These are phyloP conservation scores for Psittacula derbiana DNA, from an alignment of 2,797 vertebrate species.

Conservation along the genomic window DNA sequence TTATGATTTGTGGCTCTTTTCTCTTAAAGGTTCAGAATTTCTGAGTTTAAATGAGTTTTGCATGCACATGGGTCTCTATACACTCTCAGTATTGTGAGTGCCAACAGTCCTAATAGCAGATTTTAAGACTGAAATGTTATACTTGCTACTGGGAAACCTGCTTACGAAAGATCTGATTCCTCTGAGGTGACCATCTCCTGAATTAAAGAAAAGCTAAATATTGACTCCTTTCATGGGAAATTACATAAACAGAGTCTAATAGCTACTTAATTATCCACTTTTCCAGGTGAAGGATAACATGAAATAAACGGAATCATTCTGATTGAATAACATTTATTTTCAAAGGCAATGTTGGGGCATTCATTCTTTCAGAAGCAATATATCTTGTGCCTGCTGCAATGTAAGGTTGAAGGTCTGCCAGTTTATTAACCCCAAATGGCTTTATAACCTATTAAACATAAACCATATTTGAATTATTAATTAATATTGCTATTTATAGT, in stretches of 20 bases:
- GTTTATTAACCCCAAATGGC: constrained; percentile 21
- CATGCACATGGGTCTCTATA: background rate
- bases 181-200: background rate
- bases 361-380: background rate
- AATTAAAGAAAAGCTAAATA: background rate
- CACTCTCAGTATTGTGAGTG: background rate
- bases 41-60: background rate
- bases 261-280: background rate
- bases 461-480: constrained; percentile 28
- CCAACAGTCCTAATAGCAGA: background rate
- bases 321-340: background rate
- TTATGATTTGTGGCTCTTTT: background rate
- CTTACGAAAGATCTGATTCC: background rate
- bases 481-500: background rate
- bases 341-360: background rate
- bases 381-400: background rate
- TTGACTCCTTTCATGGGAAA: background rate
- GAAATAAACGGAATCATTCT: background rate
- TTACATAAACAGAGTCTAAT: background rate
- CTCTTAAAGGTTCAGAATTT: background rate
- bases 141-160: background rate
- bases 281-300: background rate
- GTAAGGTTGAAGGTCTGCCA: background rate
- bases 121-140: background rate
- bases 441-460: constrained; percentile 16